A percentile compares a stretch with the other conserved stretches of the same genome.
These are phyloP conservation scores for Pedionomus torquatus DNA, from an alignment of 2,113 vertebrate species.

Conservation along the genomic window DNA sequence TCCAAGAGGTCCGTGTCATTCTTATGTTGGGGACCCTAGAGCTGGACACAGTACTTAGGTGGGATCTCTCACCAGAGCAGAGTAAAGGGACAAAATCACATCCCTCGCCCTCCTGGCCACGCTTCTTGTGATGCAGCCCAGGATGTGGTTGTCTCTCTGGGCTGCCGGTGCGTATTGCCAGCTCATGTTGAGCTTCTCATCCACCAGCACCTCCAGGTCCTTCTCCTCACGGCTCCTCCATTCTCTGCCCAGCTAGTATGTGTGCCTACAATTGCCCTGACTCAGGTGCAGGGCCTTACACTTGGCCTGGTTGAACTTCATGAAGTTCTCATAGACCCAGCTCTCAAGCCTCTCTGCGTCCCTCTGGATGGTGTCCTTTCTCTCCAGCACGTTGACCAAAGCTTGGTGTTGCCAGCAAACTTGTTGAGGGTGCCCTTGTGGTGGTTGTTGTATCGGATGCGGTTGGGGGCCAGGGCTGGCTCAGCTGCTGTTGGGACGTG, in stretches of 20 bases:
- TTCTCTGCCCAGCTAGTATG: background rate
- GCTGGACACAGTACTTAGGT: background rate
- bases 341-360: background rate
- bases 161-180: background rate
- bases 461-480: accelerated
- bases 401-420: background rate
- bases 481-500: accelerated
- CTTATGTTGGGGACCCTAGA: background rate
- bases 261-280: background rate
- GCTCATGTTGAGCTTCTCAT: background rate
- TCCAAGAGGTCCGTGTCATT: background rate
- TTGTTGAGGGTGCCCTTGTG: background rate
- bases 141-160: background rate
- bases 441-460: background rate
- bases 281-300: background rate
- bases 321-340: background rate
- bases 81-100: background rate
- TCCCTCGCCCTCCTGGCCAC: background rate
- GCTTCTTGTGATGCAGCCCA: background rate
- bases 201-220: background rate
- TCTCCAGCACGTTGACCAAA: background rate
- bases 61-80: background rate
- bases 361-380: background rate
- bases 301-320: background rate
- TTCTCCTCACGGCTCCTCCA: background rate